Percentiles rank a stretch among this genome's conserved stretches.
phyloP scores from a whole-genome alignment of 2,888 invertebrate genomes.

The Napeogenes inachia region DNA sequence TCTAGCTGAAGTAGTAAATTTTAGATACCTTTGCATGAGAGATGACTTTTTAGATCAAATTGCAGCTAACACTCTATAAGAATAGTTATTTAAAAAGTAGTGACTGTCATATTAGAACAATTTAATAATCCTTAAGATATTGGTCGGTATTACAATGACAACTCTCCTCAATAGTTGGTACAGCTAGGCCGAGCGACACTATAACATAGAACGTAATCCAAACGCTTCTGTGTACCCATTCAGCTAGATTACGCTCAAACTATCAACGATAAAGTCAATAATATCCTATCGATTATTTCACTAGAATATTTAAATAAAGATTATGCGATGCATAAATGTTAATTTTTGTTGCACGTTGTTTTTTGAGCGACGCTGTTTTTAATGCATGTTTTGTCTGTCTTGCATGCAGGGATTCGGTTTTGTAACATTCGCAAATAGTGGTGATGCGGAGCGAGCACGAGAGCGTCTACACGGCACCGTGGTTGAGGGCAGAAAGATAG shows the following conservation, averaged over 20 bases:
- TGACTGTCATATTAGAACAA: slow-evolving; percentile 53
- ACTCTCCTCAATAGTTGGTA: slow-evolving; percentile 63
- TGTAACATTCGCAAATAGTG: slow-evolving; percentile 99
- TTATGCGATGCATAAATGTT: slow-evolving; percentile 80
- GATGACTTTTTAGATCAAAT: slow-evolving; percentile 70
- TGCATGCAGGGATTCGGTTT: slow-evolving; percentile 99
- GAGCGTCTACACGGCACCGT: slow-evolving; percentile 99
- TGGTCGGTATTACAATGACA: slow-evolving; percentile 45
- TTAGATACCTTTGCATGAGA: slow-evolving; percentile 58
- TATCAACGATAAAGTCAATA: slow-evolving; percentile 72
- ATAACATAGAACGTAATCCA: slow-evolving; percentile 63
- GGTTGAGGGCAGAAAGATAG: slow-evolving; percentile 99
- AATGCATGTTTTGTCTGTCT: slow-evolving; percentile 97
- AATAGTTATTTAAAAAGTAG: slow-evolving; percentile 56
- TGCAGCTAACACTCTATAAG: slow-evolving; percentile 72
- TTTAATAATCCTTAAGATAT: slow-evolving; percentile 47
- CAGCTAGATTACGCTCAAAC: slow-evolving; percentile 77
- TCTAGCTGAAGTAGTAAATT: slow-evolving; percentile 36
- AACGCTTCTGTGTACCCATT: slow-evolving; percentile 74
- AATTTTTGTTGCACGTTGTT: slow-evolving; percentile 87
- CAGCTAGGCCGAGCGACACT: slow-evolving; percentile 66
- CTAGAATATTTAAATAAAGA: slow-evolving; percentile 70
- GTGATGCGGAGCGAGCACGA: slow-evolving; percentile 99
- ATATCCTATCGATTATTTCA: slow-evolving; percentile 71
- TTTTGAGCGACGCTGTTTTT: slow-evolving; percentile 88